Percentiles rank a stretch among this genome's conserved stretches.
These are phyloP conservation scores for Coregonus clupeaformis DNA, from an alignment of 2,113 vertebrate genomes.

Conservation along the genomic window DNA sequence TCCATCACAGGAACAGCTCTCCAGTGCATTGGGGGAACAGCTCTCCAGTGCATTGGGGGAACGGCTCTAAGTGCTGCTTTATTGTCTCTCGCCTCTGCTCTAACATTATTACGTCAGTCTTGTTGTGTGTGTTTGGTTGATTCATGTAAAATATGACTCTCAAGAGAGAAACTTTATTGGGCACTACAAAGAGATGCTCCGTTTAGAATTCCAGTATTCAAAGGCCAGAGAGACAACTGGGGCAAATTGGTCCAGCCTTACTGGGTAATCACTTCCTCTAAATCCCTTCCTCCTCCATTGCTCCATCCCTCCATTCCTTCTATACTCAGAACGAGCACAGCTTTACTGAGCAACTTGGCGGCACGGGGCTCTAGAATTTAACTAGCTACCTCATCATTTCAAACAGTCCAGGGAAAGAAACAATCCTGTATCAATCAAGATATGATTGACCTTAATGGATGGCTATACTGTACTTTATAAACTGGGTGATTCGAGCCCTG, in stretches of 20 bases:
- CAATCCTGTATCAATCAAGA: neutral
- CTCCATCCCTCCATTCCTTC: neutral
- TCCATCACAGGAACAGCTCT: neutral
- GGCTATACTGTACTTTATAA: no score
- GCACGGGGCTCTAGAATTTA: neutral
- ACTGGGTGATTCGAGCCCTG: no score
- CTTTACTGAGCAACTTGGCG: neutral
- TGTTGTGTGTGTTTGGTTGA: conserved; percentile 10
- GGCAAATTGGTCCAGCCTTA: conserved; percentile 31
- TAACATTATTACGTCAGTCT: neutral
- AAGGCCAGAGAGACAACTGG: conserved; percentile 29
- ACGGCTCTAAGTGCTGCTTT: neutral
- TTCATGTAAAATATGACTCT: conserved; percentile 42
- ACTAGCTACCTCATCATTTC: no score
- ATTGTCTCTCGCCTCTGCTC: neutral
- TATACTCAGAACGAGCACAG: neutral
- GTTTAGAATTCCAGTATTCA: conserved; percentile 26
- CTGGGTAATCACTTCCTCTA: neutral
- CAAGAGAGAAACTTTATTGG: neutral
- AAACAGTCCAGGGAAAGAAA: neutral
- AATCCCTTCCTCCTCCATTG: neutral
- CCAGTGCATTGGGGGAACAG: neutral
- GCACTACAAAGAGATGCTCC: conserved; percentile 34
- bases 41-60: neutral
- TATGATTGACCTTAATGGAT: no score